Evolutionary conservation across 37 sponge, comb jelly and placozoan species (phyloP).

Genomic region (Mnemiopsis leidyi): DNA sequence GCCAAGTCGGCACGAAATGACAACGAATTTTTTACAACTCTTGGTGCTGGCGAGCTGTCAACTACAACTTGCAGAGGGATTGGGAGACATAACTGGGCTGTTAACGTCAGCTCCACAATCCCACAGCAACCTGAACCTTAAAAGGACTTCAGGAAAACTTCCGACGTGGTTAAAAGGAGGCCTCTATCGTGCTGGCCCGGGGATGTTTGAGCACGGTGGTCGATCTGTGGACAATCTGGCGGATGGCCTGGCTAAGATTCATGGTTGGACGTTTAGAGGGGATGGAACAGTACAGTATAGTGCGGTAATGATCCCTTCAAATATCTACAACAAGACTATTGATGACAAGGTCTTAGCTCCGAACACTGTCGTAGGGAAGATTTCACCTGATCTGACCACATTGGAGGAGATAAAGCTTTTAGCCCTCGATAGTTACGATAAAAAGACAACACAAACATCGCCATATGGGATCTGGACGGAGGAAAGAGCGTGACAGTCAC

Average conservation of each 20-base stretch:
- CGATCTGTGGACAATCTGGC: background rate
- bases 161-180: background rate
- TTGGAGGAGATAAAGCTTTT: background rate
- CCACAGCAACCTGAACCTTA: background rate
- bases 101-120: background rate
- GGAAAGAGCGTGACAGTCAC: background rate
- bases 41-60: too few species aligned
- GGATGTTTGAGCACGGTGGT: background rate
- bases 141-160: background rate
- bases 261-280: background rate
- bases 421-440: background rate
- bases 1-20: too few species aligned
- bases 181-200: background rate
- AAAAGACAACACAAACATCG: conserved; percentile 40
- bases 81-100: background rate
- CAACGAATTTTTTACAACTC: too few species aligned
- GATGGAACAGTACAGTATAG: background rate
- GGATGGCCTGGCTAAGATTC: conserved; percentile 23
- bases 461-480: background rate
- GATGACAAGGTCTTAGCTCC: background rate
- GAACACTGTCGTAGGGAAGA: background rate
- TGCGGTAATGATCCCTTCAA: background rate
- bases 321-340: background rate
- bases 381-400: background rate
- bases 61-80: too few species aligned